Conservation (phyloP, 2,113 vertebrate species). For the Perca fluviatilis region DNA sequence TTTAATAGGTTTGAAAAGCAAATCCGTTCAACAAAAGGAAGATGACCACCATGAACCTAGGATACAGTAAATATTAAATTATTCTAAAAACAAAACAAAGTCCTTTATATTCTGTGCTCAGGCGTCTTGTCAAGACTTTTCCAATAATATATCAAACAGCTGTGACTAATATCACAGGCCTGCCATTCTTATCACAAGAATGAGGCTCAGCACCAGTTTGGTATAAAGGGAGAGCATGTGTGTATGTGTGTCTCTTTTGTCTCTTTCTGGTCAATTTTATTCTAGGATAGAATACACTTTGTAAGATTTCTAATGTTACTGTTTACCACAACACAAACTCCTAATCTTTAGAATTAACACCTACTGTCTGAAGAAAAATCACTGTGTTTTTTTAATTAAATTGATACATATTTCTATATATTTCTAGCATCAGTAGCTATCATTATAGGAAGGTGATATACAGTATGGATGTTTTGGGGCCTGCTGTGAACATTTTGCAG, state of each 20-base stretch:
- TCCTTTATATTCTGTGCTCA: slow-evolving; percentile 10
- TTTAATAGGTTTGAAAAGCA: background rate
- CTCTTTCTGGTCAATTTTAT: slow-evolving; percentile 12
- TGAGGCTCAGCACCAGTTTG: slow-evolving; percentile 24
- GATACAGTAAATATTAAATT: background rate
- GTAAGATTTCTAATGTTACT: background rate
- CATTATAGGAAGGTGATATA: slow-evolving; percentile 5
- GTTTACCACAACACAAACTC: background rate
- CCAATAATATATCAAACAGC: slow-evolving; percentile 32
- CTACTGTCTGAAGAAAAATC: slow-evolving; percentile 12
- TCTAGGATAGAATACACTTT: background rate
- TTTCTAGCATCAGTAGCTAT: background rate
- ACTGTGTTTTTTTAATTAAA: background rate
- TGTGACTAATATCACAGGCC: slow-evolving; percentile 29
- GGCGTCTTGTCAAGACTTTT: slow-evolving; percentile 24
- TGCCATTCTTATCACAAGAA: slow-evolving; percentile 27
- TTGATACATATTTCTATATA: slow-evolving; percentile 31
- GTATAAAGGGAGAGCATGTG: background rate
- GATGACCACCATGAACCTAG: background rate
- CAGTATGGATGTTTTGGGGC: background rate
- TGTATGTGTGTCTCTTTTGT: background rate
- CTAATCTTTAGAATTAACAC: background rate
- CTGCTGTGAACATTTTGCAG: slow-evolving; percentile 16
- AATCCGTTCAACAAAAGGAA: background rate
- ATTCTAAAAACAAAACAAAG: background rate